Evolutionary conservation across 1,140 invertebrate genomes (phyloP), one percentile per base, ranked within the genome.

Genomic region (Eumaeus atala): DNA sequence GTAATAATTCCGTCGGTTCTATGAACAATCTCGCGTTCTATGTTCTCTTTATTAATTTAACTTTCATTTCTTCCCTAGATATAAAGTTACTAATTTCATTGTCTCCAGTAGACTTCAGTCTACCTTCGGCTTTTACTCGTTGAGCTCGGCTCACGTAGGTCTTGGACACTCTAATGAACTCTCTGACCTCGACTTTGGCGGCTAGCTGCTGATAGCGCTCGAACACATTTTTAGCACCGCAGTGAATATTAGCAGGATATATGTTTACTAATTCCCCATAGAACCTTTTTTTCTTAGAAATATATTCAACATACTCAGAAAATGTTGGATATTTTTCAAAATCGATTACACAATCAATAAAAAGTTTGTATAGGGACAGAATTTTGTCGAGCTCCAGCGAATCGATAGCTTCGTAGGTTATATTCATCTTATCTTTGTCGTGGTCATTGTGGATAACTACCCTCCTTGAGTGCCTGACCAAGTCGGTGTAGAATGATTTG

Each of bases 321-420:
- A 65, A 55, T 0, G 58, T 62, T 0, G 66, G 66, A 57, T 59
- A 68, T 52, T 62, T 65, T n/a, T 61, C 36, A 0, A n/a, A 37
- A 48, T 61, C 58, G 57, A 36, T 34, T 0, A 68, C 66, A 10
- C 60, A 68, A 17, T 51, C 35, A 35, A 69, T 60, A 50, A 54
- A 69, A 3, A 69, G 16, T 34, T 69, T 69, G 42, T 64, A 69
- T 5, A 66, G 16, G 35, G 61, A 65, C 54, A 63, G 28, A 48
- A 58, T 56, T 55, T 18, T 62, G 16, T 59, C 34, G 51, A 70
- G 63, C 33, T 67, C 60, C 0, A 70, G 49, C 0, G 40, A 51
- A 51, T 67, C 58, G 1, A 63, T 28, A 16, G 51, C 3, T 12
- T 67, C 53, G 9, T 47, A 67, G 2, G 40, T 55, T 28, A 66